A percentile compares a stretch with the other conserved stretches of the same genome.
These are phyloP conservation scores for Cetoscarus ocellatus DNA, from an alignment of 2,797 vertebrate species.

Conservation along the genomic window DNA sequence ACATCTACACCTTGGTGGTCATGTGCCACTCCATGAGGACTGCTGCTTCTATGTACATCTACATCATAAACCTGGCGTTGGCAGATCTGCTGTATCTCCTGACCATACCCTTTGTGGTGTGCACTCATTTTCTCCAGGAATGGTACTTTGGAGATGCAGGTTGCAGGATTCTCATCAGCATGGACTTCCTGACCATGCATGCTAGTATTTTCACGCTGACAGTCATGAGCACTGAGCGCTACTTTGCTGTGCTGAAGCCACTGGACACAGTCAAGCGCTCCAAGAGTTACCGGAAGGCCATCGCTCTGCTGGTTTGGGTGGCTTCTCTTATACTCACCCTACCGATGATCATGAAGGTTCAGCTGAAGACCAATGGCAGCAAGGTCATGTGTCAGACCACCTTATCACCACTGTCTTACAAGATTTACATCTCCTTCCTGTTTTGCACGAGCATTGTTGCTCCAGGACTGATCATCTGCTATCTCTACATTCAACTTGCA, in stretches of 20 bases:
- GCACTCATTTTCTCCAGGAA: conserved; percentile 90
- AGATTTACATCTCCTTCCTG: conserved; percentile 90
- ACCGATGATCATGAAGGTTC: conserved; percentile 92
- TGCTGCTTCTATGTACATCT: conserved; percentile 94
- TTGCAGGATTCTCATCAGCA: conserved; percentile 90
- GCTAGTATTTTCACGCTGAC: conserved; percentile 95
- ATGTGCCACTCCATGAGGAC: conserved; percentile 93
- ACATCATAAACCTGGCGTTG: conserved; percentile 93
- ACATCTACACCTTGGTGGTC: conserved; percentile 93
- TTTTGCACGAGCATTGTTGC: conserved; percentile 95
- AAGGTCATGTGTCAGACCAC: conserved; percentile 90
- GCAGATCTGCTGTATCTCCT: conserved; percentile 93
- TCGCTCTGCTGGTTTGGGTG: conserved; percentile 89
- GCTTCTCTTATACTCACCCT: conserved; percentile 90
- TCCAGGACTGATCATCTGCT: conserved; percentile 92
- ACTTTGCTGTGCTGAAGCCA: conserved; percentile 92
- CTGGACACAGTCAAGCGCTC: conserved; percentile 93
- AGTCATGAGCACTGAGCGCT: conserved; percentile 94
- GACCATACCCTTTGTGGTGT: conserved; percentile 94
- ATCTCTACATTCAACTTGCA: conserved; percentile 91
- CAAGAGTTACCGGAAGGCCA: conserved; percentile 93
- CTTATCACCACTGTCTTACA: conserved; percentile 87
- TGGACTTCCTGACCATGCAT: conserved; percentile 95
- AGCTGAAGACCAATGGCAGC: conserved; percentile 84
- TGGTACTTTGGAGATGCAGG: conserved; percentile 93